Base-by-base conservation (phyloP, 2,888 invertebrate genomes). In the Pollenia amentaria region DNA sequence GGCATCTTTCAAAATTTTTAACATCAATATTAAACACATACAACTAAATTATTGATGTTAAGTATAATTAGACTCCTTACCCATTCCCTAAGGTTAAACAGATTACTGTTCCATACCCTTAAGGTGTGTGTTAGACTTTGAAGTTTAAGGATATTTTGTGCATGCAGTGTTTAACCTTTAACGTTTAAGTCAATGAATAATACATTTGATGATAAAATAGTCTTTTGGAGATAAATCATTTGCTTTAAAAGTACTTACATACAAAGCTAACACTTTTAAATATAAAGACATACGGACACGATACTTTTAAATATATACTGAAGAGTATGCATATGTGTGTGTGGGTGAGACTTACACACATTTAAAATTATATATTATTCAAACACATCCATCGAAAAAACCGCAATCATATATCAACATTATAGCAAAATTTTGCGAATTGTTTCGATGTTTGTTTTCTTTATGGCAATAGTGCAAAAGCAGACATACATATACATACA, bases 381-480 rank as follows among this genome's bases (percentile, higher is more conserved):
- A 42, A 11, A 64, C 51, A 29, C 65, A 60, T 16, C 46, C 70
- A 69, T 53, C 57, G 12, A 46, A 75, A 76, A 21, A 42, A 72
- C 79, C 83, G 48, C 76, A 84, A 64, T 77, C 65, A 77, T 72
- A 76, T 57, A 73, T 84, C 84, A 87, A 84, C 76, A 80, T 67
- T 78, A 55, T 18, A 64, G 76, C 76, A 73, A 80, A 55, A 87
- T 65, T 29, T 73, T 87, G 53, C 53, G 42, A 84, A 67, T 77
- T 76, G 65, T 80, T 72, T 29, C 29, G 42, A 44, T 73, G 75
- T 80, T 70, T 78, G 69, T 75, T 64, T 86, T 69, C 21, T 53
- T 78, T 53, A 69, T 48, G 38, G 51, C 11, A 65, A 67, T 42
- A 64, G 38, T 38, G 10, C 29, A 44, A 10, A 51, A 48, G 16